Evolutionary conservation across 2,797 vertebrate genomes (phyloP), one percentile per base, ranked within the genome.

Genomic region (Chloroceryle inda): DNA sequence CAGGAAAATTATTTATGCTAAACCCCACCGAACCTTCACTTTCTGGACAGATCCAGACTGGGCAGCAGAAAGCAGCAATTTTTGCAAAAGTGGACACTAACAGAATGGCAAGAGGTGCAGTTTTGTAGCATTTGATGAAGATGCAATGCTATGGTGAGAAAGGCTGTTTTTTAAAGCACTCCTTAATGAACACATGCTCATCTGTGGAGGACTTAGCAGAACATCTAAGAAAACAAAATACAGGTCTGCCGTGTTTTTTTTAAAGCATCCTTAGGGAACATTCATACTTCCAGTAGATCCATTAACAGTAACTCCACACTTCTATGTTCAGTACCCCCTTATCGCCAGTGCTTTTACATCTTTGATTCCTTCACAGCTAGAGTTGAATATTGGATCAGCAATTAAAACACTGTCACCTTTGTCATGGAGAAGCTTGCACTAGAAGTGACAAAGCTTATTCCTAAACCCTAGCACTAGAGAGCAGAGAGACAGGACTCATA

Each of bases 101-200:
- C 3, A 69, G 40, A 73, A 56, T 1, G 78, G 31, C 6, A 58
- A 56, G 23, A 74, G 23, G 58, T 31, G 18, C 11, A 73, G 76
- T 64, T 63, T 31, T 12, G 31, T 10, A 52, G 31, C 1, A 1
- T 21, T 53, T n/a, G 21, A 71, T 77, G 72, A 77, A n/a, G 80
- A 83, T 13, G 33, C 27, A 49, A 31, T 63, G 7, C 20, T 73
- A 72, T 29, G 49, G 42, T 23, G 59, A 55, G 14, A 35, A 59
- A 59, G 33, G 15, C 58, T 38, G 10, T 37, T 29, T 33, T 42
- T 26, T 24, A 55, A 76, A n/a, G 10, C 33, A 37, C 44, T 67
- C 15, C 0, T 0, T 2, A 63, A 69, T 33, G 13, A 69, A 12
- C 0, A 1, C 9, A 20, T 52, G n/a, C 64, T 89, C 15, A 68